phyloP scores from a whole-genome alignment of 2,113 vertebrate species.

The Protobothrops mucrosquamatus region DNA sequence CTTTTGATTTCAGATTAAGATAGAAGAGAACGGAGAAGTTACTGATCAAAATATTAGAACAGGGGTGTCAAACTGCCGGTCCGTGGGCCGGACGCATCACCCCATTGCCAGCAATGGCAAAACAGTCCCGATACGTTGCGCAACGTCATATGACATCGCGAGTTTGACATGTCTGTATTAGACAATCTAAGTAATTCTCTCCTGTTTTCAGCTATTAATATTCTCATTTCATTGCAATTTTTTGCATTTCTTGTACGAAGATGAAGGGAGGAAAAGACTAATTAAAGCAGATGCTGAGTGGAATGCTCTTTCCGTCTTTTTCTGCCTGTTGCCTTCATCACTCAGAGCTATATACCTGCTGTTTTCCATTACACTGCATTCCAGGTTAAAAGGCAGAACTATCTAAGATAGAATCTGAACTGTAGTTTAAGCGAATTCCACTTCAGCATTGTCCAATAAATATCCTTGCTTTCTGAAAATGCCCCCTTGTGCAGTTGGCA shows the following conservation, averaged over 20 bases:
- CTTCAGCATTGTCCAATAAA: neutral
- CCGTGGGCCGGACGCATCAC: rapidly evolving
- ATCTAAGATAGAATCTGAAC: neutral
- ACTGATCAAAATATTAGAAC: neutral
- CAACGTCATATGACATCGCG: too few species aligned
- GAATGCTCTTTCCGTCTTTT: neutral
- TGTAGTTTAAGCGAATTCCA: neutral
- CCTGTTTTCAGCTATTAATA: neutral
- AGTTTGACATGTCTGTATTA: neutral
- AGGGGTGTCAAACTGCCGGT: too few species aligned
- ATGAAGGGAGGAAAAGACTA: neutral
- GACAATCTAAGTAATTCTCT: neutral
- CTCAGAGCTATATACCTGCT: neutral
- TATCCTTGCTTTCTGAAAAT: neutral
- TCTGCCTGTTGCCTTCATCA: neutral
- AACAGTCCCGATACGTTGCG: too few species aligned
- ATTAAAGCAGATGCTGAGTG: neutral
- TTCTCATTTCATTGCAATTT: neutral
- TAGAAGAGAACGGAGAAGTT: neutral
- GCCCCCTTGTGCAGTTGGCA: neutral
- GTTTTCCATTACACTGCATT: neutral
- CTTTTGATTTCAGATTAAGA: neutral
- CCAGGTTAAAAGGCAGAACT: neutral
- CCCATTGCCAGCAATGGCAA: too few species aligned
- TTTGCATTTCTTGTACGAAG: neutral